Base-by-base conservation (phyloP, 2,113 vertebrate genomes). In the Oncorhynchus mykiss region DNA sequence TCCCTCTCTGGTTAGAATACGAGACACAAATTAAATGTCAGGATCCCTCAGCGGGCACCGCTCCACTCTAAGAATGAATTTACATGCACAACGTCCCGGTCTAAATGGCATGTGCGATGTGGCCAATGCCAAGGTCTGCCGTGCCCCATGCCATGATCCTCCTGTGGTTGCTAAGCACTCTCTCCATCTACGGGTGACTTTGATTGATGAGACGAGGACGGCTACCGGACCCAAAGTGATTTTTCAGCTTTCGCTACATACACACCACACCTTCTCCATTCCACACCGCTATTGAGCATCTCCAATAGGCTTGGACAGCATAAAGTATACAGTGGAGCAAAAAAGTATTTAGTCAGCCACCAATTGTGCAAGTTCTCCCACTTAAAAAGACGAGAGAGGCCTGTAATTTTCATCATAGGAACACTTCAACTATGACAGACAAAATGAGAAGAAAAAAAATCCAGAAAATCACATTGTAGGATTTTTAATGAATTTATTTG, bases 181-280 rank as follows among this genome's bases (percentile, higher is more conserved):
- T 3, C 60, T 74, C 34, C 20, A 13, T 66, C 18, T 39, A 60
- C 48, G 51, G 34, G 51, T 39, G 71, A 60, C 71, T 3, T 54
- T 54, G 54, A 72, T 72, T 72, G 71, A 72, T 59, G 71, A 72
- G 54, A 57, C n/a, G n/a, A 62, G 59, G n/a, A 22, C 5, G 51
- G 14, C n/a, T 62, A 62, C 59, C 18, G 59, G 59, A 62, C n/a
- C 9, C n/a, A 22, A 22, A 16, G 59, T 62, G 59, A 62, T 62
- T 62, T 16, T 62, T 62, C 59, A 20, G n/a, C 59, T 62, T 62
- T 62, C n/a, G 59, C n/a, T 62, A 62, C 59, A 62, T 57, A 57
- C 54, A 45, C 39, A 45, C 39, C 59, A 62, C 59, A 62, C 59
- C 16, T 22, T 62, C 51, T 54, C 51, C 51, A 45, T 2, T 54